A percentile compares a stretch with the other conserved stretches of the same genome.
Conservation (phyloP, 2,113 vertebrate genomes). For the Collichthys lucidus region DNA sequence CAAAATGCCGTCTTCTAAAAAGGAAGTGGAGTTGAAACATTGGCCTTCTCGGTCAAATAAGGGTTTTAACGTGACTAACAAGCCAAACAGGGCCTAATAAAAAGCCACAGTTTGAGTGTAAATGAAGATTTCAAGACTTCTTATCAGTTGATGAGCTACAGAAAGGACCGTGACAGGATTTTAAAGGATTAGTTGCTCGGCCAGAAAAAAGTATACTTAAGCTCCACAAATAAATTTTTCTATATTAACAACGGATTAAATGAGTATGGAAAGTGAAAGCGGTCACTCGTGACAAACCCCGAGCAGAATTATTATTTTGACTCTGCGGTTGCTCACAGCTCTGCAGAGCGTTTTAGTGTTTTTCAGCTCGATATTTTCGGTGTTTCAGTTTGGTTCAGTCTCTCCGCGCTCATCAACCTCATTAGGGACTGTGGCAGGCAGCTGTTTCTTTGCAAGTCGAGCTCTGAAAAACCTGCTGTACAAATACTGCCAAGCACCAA, state of each 20-base stretch:
- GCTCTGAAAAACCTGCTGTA: too few relatives aligned
- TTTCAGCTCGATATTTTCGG: too few relatives aligned
- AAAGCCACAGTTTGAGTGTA: background rate
- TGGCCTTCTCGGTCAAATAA: background rate
- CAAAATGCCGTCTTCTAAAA: constrained; percentile 54
- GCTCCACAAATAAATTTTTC: background rate
- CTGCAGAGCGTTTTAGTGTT: too few relatives aligned
- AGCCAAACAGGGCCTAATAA: constrained; percentile 18
- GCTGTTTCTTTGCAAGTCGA: too few relatives aligned
- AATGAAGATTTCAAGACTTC: constrained; percentile 35
- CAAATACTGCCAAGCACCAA: too few relatives aligned
- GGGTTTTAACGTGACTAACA: constrained; percentile 41
- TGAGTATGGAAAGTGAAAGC: background rate
- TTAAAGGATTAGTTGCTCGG: background rate
- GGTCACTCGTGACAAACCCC: background rate
- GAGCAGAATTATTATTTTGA: background rate
- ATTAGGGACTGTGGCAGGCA: too few relatives aligned
- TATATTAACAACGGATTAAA: constrained; percentile 3
- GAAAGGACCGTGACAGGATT: background rate
- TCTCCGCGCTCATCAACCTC: too few relatives aligned
- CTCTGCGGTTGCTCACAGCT: background rate
- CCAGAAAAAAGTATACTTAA: background rate
- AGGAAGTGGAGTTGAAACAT: constrained; percentile 48
- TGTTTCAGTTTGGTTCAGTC: too few relatives aligned
- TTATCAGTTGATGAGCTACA: background rate